phyloP scores from a whole-genome alignment of 2,797 vertebrate genomes.

The Sorex maritimensis region DNA sequence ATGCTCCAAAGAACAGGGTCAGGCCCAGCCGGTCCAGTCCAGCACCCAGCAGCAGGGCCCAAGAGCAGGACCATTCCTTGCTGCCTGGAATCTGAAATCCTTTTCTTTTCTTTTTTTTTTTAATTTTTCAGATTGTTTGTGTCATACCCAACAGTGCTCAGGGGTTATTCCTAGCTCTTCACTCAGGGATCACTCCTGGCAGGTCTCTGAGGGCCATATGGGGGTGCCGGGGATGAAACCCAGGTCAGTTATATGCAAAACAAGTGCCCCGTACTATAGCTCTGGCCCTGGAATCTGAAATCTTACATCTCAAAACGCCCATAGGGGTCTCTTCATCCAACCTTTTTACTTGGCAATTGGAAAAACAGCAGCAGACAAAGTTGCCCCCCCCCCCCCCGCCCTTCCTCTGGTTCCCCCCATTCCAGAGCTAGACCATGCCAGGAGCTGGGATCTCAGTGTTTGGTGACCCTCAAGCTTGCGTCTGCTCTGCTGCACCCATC shows the following conservation, averaged over 20 bases:
- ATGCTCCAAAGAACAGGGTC: background rate
- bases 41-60: background rate
- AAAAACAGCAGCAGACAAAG: background rate
- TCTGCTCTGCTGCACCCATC: background rate
- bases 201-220: too few relatives aligned
- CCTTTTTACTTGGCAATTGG: background rate
- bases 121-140: too few relatives aligned
- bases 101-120: too few relatives aligned
- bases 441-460: background rate
- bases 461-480: background rate
- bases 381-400: rapidly evolving
- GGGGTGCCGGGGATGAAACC: too few relatives aligned
- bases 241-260: too few relatives aligned
- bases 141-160: too few relatives aligned
- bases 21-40: background rate
- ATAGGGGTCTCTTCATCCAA: background rate
- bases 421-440: background rate
- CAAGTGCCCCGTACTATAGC: too few relatives aligned
- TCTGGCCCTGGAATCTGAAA: background rate
- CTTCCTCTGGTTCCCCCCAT: too few relatives aligned
- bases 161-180: too few relatives aligned
- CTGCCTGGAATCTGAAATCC: background rate
- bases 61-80: background rate
- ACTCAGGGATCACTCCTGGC: too few relatives aligned
- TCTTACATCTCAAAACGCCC: background rate